phyloP scores from a whole-genome alignment of 2,113 vertebrate species.

The Tragelaphus strepsiceros region DNA sequence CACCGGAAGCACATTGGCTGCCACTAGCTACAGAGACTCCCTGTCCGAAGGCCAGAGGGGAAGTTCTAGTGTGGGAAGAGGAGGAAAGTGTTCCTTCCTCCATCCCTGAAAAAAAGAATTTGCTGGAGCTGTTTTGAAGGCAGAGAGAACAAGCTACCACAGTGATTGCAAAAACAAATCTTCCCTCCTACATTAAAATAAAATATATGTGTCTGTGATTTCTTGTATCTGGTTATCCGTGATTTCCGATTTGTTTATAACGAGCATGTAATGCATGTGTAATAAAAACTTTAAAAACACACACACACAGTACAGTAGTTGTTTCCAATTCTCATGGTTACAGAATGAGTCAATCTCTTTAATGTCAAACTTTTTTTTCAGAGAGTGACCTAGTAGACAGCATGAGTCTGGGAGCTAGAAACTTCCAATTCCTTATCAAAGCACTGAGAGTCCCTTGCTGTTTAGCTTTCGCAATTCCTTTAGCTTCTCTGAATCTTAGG shows the following conservation, averaged over 20 bases:
- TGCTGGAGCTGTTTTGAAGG: not conserved
- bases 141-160: not conserved
- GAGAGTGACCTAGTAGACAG: not conserved
- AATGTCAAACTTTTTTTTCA: not conserved
- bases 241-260: slow-evolving; percentile 32
- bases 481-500: not conserved
- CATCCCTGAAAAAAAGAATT: not conserved
- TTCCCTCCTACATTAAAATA: slow-evolving; percentile 11
- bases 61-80: not conserved
- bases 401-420: not conserved
- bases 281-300: not conserved
- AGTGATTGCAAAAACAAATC: not conserved
- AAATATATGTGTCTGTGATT: not conserved
- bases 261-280: not conserved
- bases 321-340: slow-evolving; percentile 47
- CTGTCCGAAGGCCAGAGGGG: not conserved
- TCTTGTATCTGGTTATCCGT: not conserved
- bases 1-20: not conserved
- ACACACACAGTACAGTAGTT: not conserved
- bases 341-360: slow-evolving; percentile 41
- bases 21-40: not conserved
- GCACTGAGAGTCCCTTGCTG: not conserved
- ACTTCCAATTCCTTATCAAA: not conserved
- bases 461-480: not conserved
- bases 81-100: not conserved